Evolutionary conservation across 2,797 vertebrate genomes (phyloP).

Genomic region (Sebastes flavidus): DNA sequence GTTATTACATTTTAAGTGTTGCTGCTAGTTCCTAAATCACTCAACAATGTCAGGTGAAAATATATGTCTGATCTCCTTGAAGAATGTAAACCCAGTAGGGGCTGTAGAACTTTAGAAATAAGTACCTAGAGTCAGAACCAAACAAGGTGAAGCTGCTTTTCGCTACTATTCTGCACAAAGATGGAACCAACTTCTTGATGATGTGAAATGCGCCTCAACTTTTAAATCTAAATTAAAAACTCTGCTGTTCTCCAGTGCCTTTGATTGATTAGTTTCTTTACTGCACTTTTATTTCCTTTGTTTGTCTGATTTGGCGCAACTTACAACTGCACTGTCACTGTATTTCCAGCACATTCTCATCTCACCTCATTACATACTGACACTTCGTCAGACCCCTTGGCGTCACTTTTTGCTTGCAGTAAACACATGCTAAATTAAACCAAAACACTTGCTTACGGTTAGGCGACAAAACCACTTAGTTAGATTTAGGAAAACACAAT

Average conservation of each 20-base stretch:
- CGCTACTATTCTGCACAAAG: background rate
- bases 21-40: background rate
- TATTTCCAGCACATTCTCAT: background rate
- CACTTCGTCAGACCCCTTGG: too few species aligned
- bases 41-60: background rate
- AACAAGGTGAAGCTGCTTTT: background rate
- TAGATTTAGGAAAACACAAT: too few species aligned
- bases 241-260: background rate
- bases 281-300: background rate
- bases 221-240: background rate
- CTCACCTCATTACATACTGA: too few species aligned
- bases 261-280: background rate
- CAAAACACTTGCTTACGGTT: rapidly evolving
- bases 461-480: too few species aligned
- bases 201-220: background rate
- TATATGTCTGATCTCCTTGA: background rate
- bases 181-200: background rate
- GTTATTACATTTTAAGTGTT: background rate
- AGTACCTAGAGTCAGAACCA: background rate
- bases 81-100: background rate
- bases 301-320: background rate
- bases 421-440: too few species aligned
- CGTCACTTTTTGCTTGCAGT: rapidly evolving
- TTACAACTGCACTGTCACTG: background rate
- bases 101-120: background rate